Conservation (phyloP, 2,888 invertebrate genomes). For the Rhamnusium bicolor region DNA sequence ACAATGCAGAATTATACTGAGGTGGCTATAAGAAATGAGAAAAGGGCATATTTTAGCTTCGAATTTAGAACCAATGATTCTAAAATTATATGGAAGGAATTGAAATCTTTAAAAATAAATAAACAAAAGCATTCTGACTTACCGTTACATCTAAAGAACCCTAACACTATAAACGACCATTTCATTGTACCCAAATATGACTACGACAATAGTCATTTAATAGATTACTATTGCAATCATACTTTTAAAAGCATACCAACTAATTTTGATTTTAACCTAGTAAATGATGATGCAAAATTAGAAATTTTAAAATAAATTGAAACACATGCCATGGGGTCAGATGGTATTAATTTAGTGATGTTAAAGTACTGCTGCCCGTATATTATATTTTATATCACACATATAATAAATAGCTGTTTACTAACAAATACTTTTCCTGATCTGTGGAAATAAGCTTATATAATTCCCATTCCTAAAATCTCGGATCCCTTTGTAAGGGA, state of each 20-base stretch:
- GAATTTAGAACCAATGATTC: no score
- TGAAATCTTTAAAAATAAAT: no score
- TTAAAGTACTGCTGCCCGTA: neutral
- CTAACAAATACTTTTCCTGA: neutral
- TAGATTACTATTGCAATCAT: neutral
- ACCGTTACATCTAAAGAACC: no score
- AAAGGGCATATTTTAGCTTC: no score
- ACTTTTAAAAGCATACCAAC: neutral
- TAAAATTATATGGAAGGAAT: no score
- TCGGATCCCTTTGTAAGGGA: neutral
- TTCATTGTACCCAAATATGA: no score
- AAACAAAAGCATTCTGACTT: no score
- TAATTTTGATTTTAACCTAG: neutral
- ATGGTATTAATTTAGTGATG: neutral
- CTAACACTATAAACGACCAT: no score
- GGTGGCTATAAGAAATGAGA: no score
- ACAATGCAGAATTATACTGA: no score
- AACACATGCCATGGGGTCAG: neutral
- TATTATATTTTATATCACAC: neutral
- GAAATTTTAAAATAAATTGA: neutral
- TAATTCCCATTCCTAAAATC: neutral
- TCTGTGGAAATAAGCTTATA: neutral
- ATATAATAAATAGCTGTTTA: neutral
- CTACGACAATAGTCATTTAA: neutral
- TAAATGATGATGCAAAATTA: neutral